Conservation (phyloP, 2,113 vertebrate species). For the Myrmecobius fasciatus region DNA sequence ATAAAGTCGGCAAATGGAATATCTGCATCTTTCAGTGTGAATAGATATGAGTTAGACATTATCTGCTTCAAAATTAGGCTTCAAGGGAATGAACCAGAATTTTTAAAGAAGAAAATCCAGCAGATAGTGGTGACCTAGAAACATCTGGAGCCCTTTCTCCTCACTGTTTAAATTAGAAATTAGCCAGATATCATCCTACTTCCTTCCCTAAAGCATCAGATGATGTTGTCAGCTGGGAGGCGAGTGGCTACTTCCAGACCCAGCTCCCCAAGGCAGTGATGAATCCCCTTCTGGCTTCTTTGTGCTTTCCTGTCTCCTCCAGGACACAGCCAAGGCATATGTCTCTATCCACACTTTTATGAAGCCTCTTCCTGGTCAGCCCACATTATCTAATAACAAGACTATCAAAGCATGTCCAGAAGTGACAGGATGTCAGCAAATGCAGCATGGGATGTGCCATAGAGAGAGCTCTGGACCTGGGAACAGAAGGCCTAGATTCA, state of each 20-base stretch:
- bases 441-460: neutral
- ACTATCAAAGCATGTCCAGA: neutral
- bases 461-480: neutral
- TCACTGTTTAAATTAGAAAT: rapidly evolving
- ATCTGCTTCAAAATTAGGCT: neutral
- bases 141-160: neutral
- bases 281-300: neutral
- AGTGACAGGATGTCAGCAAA: neutral
- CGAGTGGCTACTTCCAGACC: neutral
- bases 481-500: neutral
- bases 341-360: neutral
- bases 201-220: neutral
- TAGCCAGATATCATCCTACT: rapidly evolving
- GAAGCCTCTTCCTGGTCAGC: neutral
- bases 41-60: neutral
- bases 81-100: neutral
- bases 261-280: neutral
- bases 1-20: neutral
- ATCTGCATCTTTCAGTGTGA: neutral
- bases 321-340: neutral
- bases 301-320: neutral
- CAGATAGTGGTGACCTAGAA: neutral
- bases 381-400: neutral
- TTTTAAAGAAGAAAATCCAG: neutral
- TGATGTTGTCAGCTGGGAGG: neutral